phyloP scores from a whole-genome alignment of 2,888 invertebrate species.

The Acleris cristana region DNA sequence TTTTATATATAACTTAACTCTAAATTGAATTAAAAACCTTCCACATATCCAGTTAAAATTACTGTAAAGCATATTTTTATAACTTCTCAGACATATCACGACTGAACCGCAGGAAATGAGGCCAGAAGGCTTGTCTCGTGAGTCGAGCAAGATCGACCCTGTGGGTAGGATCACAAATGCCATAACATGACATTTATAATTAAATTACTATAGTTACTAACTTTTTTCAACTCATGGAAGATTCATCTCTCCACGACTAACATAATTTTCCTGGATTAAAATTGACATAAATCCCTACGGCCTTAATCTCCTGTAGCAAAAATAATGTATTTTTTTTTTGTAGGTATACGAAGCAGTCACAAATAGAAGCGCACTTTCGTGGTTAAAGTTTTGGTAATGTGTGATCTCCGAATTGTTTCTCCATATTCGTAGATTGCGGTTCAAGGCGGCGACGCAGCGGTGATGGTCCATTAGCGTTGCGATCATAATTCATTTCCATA shows the following conservation, averaged over 20 bases:
- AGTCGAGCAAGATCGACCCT: slow-evolving; percentile 48
- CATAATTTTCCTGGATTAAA: no score
- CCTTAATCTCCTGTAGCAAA: no score
- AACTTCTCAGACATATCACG: slow-evolving; percentile 62
- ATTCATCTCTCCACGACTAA: no score
- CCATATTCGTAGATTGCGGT: slow-evolving; percentile 12
- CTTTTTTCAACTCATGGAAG: no score
- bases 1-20: not conserved
- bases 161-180: slow-evolving; percentile 61
- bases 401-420: slow-evolving; percentile 26
- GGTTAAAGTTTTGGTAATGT: not conserved
- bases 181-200: slow-evolving; percentile 65
- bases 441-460: slow-evolving; percentile 23
- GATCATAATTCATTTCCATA: slow-evolving; percentile 18
- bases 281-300: no score
- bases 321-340: no score
- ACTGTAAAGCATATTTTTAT: slow-evolving; percentile 40
- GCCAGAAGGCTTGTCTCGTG: slow-evolving; percentile 51
- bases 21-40: slow-evolving; percentile 3
- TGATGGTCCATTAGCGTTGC: slow-evolving; percentile 24
- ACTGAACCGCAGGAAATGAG: slow-evolving; percentile 50
- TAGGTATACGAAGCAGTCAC: no score
- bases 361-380: no score
- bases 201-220: not conserved
- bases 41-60: slow-evolving; percentile 5